Percentiles rank a stretch among this genome's conserved stretches.
Evolutionary conservation across 2,888 invertebrate species (phyloP).

Genomic region (Acanthosepion pharaonis): DNA sequence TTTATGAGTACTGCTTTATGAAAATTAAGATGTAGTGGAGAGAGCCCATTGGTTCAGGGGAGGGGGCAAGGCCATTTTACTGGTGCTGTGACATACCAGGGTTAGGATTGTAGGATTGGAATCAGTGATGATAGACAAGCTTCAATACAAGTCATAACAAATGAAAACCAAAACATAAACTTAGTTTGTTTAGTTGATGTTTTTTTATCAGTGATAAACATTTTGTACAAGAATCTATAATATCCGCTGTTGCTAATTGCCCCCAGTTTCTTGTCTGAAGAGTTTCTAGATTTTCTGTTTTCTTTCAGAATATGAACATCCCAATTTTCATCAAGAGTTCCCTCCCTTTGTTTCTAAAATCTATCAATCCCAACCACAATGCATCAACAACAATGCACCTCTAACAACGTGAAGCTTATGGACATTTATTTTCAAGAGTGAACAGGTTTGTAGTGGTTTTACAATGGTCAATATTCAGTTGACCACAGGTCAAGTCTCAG

Average conservation of each 20-base stretch:
- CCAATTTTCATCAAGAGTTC: not conserved
- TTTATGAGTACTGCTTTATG: no score
- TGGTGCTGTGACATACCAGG: no score
- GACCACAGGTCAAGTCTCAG: not conserved
- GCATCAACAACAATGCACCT: not conserved
- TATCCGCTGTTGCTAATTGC: not conserved
- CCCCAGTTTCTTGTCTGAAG: not conserved
- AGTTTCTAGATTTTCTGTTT: not conserved
- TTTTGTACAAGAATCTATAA: not conserved
- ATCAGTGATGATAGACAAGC: no score
- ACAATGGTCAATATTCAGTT: not conserved
- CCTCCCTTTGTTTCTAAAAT: not conserved
- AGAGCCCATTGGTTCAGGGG: no score
- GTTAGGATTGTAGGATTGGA: no score
- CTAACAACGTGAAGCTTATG: not conserved
- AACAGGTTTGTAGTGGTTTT: conserved; percentile 16
- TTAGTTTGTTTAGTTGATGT: no score
- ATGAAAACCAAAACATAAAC: no score
- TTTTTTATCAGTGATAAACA: not conserved
- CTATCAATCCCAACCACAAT: not conserved
- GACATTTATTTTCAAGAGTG: not conserved
- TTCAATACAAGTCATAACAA: no score
- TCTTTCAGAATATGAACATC: not conserved
- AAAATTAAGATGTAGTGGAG: no score
- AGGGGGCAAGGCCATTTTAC: no score